Evolutionary conservation across 2,888 invertebrate genomes (phyloP), one percentile per base, ranked within the genome.

Genomic region (Ophion ellenae): DNA sequence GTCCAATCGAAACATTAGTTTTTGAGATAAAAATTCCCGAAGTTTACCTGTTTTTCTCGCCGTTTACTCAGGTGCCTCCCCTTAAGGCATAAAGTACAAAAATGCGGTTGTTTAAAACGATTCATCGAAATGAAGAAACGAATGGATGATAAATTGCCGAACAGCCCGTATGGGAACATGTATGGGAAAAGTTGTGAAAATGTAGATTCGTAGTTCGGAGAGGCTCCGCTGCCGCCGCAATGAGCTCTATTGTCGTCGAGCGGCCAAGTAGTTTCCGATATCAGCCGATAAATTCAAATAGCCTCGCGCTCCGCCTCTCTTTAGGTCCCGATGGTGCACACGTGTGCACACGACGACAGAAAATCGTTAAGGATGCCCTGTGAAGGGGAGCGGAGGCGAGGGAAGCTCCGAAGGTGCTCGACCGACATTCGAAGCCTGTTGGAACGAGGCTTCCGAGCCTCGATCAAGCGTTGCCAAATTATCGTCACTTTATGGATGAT

Each of bases 221-320:
- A 80, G 57, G n/a, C 81, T 70, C 53, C 32, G 83, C 89, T 86
- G 70, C 87, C 32, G 32, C 32, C 32, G 32, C 32, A 88, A 89
- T 89, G 88, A 88, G 73, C 76, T 64, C 88, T 86, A 91, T 89
- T 91, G 89, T 88, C 89, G 88, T 88, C 89, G 88, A 89, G 86
- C 89, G 90, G 88, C 86, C 89, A 90, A 91, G 90, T 89, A 91
- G 90, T 89, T 90, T 89, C 88, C 90, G 89, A 92, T 91, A 91
- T 90, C 89, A 86, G 83, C 88, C 91, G 91, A 92, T 91, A 92
- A 92, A 91, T 92, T 91, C 89, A 91, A 92, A 91, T 90, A 88
- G 79, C 88, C 67, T 61, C 69, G 45, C 45, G 17, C 66, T 24
- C 71, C 14, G 45, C n/a, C 45, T 53, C 61, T 45, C 66, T 11